These are phyloP conservation scores for Plutella xylostella DNA, from an alignment of 2,888 invertebrate species.

Conservation along the genomic window DNA sequence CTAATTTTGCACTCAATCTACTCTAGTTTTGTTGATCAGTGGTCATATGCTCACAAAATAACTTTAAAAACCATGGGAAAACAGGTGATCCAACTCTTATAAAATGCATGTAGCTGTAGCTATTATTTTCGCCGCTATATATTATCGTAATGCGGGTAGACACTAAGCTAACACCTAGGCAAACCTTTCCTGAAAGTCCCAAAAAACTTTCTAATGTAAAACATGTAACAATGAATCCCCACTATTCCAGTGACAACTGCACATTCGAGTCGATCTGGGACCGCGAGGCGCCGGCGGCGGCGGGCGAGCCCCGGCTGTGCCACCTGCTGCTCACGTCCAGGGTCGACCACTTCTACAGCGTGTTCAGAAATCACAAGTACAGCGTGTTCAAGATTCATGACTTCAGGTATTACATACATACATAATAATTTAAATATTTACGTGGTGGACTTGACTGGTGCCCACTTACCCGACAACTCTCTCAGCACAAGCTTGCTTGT, in stretches of 20 bases:
- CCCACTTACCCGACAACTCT: background rate
- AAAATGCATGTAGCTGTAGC: background rate
- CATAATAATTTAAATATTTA: background rate
- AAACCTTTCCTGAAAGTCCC: too few relatives aligned
- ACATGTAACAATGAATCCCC: background rate
- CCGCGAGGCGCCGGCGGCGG: conserved; percentile 25
- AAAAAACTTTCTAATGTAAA: background rate
- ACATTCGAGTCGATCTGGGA: conserved; percentile 48
- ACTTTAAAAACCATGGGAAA: background rate
- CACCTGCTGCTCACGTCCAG: conserved; percentile 29
- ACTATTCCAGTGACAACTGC: conserved; percentile 37
- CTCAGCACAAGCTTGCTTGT: background rate
- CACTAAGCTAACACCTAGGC: background rate
- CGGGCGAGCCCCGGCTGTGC: conserved; percentile 29
- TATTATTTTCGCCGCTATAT: background rate
- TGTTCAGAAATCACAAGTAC: conserved; percentile 42
- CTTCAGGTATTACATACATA: conserved; percentile 23
- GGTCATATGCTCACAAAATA: too few relatives aligned
- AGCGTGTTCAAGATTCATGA: conserved; percentile 49
- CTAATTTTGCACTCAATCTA: too few relatives aligned
- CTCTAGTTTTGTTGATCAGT: too few relatives aligned
- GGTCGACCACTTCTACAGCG: conserved; percentile 44
- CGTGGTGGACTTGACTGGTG: background rate
- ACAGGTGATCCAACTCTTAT: background rate
- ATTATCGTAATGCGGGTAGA: background rate